These are phyloP conservation scores for Mamestra configurata DNA, from an alignment of 1,140 invertebrate species.

Conservation along the genomic window DNA sequence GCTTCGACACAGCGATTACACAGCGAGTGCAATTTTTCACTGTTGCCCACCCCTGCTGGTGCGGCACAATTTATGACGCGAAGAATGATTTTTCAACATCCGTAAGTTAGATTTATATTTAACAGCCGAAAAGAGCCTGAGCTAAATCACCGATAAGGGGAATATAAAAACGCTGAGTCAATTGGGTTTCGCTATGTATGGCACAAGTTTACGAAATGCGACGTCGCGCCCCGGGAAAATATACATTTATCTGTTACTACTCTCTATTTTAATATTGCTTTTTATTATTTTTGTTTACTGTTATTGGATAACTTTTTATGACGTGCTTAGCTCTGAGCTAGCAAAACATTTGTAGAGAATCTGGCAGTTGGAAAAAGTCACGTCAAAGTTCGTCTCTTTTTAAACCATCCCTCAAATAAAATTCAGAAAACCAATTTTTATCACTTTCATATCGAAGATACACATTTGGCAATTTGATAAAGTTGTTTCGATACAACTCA, in stretches of 20 bases:
- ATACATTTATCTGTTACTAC: constrained; percentile 30
- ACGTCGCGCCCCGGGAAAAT: constrained; percentile 7
- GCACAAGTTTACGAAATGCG: constrained; percentile 38
- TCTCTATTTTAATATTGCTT: constrained; percentile 31
- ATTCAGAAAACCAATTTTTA: not conserved
- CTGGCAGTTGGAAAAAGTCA: not conserved
- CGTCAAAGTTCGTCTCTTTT: not conserved
- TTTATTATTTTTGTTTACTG: constrained; percentile 22
- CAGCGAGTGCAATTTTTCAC: constrained; percentile 79
- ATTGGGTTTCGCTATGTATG: constrained; percentile 39
- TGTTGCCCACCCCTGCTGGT: constrained; percentile 71
- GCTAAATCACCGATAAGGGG: constrained; percentile 50
- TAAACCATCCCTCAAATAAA: not conserved
- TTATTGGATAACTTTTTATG: constrained; percentile 21
- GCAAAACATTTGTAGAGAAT: constrained; percentile 1
- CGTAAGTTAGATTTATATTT: constrained; percentile 78
- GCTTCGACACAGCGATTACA: constrained; percentile 76
- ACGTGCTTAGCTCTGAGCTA: not conserved
- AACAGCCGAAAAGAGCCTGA: constrained; percentile 65
- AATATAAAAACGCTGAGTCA: constrained; percentile 61
- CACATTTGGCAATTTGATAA: constrained; percentile 20
- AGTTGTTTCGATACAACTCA: constrained; percentile 46
- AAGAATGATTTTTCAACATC: constrained; percentile 82
- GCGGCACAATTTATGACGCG: constrained; percentile 78
- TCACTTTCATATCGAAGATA: not conserved